Conservation (phyloP, 2,113 vertebrate species). For the Apteryx owenii region DNA sequence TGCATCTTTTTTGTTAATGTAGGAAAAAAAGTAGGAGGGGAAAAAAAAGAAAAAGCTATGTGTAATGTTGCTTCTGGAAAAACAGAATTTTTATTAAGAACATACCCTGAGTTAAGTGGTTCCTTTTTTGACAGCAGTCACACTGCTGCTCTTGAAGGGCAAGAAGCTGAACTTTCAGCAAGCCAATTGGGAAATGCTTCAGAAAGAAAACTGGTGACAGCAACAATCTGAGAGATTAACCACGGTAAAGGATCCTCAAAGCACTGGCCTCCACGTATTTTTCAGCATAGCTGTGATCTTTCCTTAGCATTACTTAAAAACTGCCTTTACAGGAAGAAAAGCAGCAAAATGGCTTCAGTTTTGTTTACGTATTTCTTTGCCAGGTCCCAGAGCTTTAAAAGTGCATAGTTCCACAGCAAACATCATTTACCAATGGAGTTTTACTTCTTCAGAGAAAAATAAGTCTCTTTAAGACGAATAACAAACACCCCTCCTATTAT, state of each 20-base stretch:
- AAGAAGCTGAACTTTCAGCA: conserved; percentile 30
- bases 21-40: not conserved
- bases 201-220: not conserved
- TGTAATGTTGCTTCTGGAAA: not conserved
- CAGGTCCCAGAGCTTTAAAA: not conserved
- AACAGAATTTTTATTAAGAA: not conserved
- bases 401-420: not conserved
- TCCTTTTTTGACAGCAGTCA: not conserved
- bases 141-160: not conserved
- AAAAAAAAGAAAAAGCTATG: not conserved
- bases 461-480: not conserved
- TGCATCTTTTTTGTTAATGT: not conserved
- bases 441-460: not conserved
- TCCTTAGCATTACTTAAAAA: not conserved
- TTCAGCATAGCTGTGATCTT: not conserved
- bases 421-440: not conserved
- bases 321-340: not conserved
- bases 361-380: not conserved
- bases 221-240: not conserved
- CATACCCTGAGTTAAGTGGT: not conserved
- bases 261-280: not conserved
- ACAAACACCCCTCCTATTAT: not conserved
- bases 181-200: conserved; percentile 28
- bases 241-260: not conserved
- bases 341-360: not conserved